Percentiles rank a stretch among this genome's conserved stretches.
Evolutionary conservation across 1,140 invertebrate genomes (phyloP).

Genomic region (Dreissena polymorpha): DNA sequence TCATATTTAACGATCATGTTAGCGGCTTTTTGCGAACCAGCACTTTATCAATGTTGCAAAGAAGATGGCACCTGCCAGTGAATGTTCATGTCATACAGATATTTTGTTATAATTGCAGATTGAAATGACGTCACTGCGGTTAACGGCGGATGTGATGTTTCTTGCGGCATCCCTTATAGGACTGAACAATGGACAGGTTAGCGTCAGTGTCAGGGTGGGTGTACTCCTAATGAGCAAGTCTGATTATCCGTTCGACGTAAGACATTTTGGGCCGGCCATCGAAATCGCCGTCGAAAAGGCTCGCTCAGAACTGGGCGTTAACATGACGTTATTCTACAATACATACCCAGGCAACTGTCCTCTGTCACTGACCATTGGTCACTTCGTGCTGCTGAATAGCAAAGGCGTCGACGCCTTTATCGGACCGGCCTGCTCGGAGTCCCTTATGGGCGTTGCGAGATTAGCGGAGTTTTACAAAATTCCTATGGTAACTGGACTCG

Average conservation of each 20-base stretch:
- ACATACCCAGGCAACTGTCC: constrained; percentile 41
- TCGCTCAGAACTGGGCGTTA: not conserved
- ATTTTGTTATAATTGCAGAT: no score
- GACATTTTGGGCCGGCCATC: constrained; percentile 39
- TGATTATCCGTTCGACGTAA: constrained; percentile 28
- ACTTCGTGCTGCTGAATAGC: not conserved
- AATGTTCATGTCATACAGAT: no score
- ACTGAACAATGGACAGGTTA: no score
- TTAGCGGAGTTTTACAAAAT: constrained; percentile 11
- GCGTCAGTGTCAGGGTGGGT: constrained; percentile 17
- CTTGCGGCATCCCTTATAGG: no score
- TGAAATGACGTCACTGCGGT: no score
- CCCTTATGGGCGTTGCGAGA: constrained; percentile 12
- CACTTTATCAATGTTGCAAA: no score
- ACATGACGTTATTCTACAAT: constrained; percentile 20
- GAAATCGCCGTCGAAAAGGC: constrained; percentile 18
- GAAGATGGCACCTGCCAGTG: no score
- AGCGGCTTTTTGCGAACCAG: no score
- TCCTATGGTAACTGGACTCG: constrained; percentile 43
- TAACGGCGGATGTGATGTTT: no score
- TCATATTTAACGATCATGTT: no score
- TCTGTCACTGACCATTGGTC: constrained; percentile 11
- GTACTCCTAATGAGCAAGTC: constrained; percentile 37
- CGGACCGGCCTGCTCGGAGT: constrained; percentile 38
- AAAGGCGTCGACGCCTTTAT: constrained; percentile 14